Evolutionary conservation across 2,113 vertebrate genomes (phyloP).

Genomic region (Silurus asotus): DNA sequence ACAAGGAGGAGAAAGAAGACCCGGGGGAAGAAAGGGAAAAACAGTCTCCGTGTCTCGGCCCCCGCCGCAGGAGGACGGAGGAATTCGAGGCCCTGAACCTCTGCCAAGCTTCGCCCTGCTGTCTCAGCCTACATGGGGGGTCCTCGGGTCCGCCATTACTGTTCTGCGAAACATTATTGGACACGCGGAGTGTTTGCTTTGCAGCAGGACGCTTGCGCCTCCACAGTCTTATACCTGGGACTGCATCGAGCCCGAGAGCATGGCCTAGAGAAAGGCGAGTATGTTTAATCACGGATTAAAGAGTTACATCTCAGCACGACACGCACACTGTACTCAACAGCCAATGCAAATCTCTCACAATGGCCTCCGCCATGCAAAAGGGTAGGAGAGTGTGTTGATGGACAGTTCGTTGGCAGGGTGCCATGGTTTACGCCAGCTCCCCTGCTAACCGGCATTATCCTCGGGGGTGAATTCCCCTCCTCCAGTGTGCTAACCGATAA

Average conservation of each 20-base stretch:
- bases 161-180: slow-evolving; percentile 39
- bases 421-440: slow-evolving; percentile 71
- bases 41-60: slow-evolving; percentile 58
- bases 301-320: slow-evolving; percentile 73
- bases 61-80: slow-evolving; percentile 49
- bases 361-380: slow-evolving; percentile 59
- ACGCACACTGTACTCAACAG: slow-evolving; percentile 61
- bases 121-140: slow-evolving; percentile 50
- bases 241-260: slow-evolving; percentile 54
- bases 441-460: slow-evolving; percentile 79
- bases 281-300: slow-evolving; percentile 74
- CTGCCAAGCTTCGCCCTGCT: slow-evolving; percentile 47
- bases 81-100: slow-evolving; percentile 55
- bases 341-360: slow-evolving; percentile 74
- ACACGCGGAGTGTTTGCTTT: neutral
- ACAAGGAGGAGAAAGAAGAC: slow-evolving; percentile 47
- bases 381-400: slow-evolving; percentile 71
- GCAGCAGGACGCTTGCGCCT: slow-evolving; percentile 26
- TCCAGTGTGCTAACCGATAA: slow-evolving; percentile 54
- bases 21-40: slow-evolving; percentile 53
- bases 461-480: slow-evolving; percentile 72
- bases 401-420: slow-evolving; percentile 68
- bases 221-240: slow-evolving; percentile 48
- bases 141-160: slow-evolving; percentile 43
- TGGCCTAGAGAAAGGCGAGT: slow-evolving; percentile 44